Base-by-base conservation (phyloP, 2,888 invertebrate genomes). In the Diarsia mendica region DNA sequence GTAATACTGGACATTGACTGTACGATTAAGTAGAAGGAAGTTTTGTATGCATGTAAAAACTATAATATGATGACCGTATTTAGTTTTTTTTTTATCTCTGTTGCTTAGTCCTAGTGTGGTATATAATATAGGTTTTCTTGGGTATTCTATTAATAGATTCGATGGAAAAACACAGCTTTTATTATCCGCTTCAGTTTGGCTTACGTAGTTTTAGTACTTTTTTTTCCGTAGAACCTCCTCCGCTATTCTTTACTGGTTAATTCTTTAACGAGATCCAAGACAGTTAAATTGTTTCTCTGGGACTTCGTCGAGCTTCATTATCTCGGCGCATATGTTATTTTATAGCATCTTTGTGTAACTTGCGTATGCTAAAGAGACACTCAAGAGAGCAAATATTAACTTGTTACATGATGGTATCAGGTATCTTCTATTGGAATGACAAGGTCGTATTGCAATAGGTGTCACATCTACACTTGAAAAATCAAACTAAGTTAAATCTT, bases 321-420 rank as follows among this genome's bases (percentile, higher is more conserved):
- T 39, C 39, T 39, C 39, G 39, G 39, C 39, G n/a, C n/a, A n/a
- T n/a, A n/a, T n/a, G 49, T 44, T n/a, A 61, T 49, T 55, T 44
- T 44, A 33, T 23, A 6, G 44, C 23, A 20, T 66, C 23, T n/a
- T 33, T 53, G 48, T 63, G 11, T 72, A 49, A 23, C 53, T 77
- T 39, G 15, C 65, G 28, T 66, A 9, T 13, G 11, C 18, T n/a
- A 72, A 28, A 65, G 55, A 60, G 44, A 3, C n/a, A 58, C 76
- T 77, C 48, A 46, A 5, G n/a, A 77, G 46, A 33, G 61, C 15
- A 72, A 78, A 78, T 67, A 78, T 78, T 78, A 67, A 78, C 77
- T 67, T 46, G 79, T 55, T 23, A 72, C 66, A 55, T 33, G 53
- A 53, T 77, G 61, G 55, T 71, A 13, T 70, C 64, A 71, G 61